These are phyloP conservation scores for Pelodiscus sinensis DNA, from an alignment of 2,113 vertebrate genomes.

Conservation along the genomic window DNA sequence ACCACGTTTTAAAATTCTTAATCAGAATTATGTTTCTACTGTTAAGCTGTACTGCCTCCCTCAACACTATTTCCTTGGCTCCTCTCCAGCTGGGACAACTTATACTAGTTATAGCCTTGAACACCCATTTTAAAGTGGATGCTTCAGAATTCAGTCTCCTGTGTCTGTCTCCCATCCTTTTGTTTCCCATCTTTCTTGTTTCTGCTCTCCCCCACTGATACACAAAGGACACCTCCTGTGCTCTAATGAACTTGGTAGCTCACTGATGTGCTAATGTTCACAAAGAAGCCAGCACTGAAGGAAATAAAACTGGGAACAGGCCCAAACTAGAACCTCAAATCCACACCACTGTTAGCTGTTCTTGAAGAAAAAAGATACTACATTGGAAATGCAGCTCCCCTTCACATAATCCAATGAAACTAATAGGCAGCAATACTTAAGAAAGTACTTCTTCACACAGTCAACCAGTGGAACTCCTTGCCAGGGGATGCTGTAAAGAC, in stretches of 20 bases:
- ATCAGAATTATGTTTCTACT: background rate
- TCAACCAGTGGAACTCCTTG: background rate
- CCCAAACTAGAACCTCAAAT: background rate
- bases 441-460: background rate
- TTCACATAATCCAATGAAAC: background rate
- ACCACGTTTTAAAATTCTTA: background rate
- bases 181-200: background rate
- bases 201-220: background rate
- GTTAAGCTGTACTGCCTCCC: background rate
- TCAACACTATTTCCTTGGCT: background rate
- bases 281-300: background rate
- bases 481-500: background rate
- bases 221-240: background rate
- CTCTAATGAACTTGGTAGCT: background rate
- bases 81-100: background rate
- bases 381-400: background rate
- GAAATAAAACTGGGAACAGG: background rate
- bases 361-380: background rate
- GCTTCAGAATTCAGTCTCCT: background rate
- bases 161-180: background rate
- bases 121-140: background rate
- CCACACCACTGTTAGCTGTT: background rate
- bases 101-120: background rate
- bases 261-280: background rate
- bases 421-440: background rate